Evolutionary conservation across 2,888 invertebrate species (phyloP).

Genomic region (Sericinus montela): DNA sequence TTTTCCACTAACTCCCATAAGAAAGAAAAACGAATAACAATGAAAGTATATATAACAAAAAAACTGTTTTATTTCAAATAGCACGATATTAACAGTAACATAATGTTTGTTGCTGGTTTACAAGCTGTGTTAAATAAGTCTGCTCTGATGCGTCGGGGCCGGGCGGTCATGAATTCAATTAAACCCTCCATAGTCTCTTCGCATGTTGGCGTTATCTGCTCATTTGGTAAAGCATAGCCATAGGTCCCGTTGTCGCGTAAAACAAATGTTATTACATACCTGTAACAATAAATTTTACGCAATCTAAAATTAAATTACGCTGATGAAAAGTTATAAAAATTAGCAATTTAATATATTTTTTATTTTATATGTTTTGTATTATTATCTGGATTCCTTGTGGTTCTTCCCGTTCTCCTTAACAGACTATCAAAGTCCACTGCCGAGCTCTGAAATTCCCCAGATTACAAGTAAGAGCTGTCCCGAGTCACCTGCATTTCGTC

Average conservation of each 20-base stretch:
- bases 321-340: no score
- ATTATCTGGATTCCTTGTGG: no score
- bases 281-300: slow-evolving; percentile 25
- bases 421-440: no score
- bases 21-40: neutral
- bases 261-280: slow-evolving; percentile 51
- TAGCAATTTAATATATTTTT: no score
- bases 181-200: slow-evolving; percentile 79
- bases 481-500: no score
- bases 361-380: no score
- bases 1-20: no score
- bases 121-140: slow-evolving; percentile 23
- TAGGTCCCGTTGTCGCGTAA: slow-evolving; percentile 82
- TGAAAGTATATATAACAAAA: neutral
- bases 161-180: slow-evolving; percentile 60
- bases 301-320: no score
- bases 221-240: slow-evolving; percentile 84
- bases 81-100: neutral
- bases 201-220: slow-evolving; percentile 81
- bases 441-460: no score
- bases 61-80: slow-evolving; percentile 3
- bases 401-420: no score
- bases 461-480: no score
- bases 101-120: neutral
- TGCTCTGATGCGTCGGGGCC: slow-evolving; percentile 32